These are phyloP conservation scores for Ecliptopera silaceata DNA, from an alignment of 2,888 invertebrate genomes.

Conservation along the genomic window DNA sequence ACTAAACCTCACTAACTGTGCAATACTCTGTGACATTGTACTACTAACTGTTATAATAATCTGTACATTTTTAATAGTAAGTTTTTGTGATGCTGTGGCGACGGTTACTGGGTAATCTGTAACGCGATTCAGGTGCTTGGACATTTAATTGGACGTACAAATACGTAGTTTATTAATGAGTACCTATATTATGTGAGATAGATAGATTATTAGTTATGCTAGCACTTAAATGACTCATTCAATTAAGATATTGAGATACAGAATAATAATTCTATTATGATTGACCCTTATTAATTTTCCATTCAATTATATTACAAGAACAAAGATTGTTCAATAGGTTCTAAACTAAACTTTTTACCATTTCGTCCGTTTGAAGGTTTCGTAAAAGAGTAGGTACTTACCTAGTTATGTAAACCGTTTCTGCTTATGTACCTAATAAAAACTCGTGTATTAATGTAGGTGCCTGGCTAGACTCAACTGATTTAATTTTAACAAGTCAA, in stretches of 20 bases:
- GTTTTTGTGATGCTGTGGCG: constrained; percentile 2
- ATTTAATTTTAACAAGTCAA: constrained; percentile 10
- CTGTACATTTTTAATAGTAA: constrained; percentile 2
- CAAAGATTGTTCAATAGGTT: no score
- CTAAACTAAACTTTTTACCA: no score
- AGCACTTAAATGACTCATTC: no score
- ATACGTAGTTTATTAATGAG: constrained; percentile 33
- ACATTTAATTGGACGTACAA: constrained; percentile 44
- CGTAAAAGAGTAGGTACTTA: no score
- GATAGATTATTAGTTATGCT: no score
- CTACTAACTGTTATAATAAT: background rate
- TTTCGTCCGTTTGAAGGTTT: no score
- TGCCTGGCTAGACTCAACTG: background rate
- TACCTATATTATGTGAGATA: background rate
- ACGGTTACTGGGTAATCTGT: background rate
- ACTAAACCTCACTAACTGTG: constrained; percentile 27
- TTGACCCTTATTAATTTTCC: no score
- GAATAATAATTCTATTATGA: no score
- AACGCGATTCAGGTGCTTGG: constrained; percentile 36
- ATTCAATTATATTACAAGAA: no score
- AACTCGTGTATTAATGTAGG: background rate
- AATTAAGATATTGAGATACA: no score
- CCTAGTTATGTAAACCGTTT: no score
- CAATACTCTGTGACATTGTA: constrained; percentile 2
- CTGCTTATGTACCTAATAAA: no score